Conservation (phyloP, 2,113 vertebrate genomes). For the Dasyurus viverrinus region DNA sequence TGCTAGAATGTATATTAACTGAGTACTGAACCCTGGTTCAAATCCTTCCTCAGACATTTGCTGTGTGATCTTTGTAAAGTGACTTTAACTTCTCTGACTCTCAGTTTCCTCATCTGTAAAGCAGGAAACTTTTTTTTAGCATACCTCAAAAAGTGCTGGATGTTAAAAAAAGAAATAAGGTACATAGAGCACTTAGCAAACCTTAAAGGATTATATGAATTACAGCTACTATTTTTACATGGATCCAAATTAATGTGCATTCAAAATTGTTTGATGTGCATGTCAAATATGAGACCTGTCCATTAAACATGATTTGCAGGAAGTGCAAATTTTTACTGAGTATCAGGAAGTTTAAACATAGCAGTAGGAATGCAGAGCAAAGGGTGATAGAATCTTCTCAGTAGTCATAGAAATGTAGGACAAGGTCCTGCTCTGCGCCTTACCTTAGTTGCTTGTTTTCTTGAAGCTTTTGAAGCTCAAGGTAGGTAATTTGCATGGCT, state of each 20-base stretch:
- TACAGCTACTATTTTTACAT: not conserved
- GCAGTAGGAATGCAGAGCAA: not conserved
- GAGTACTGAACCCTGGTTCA: not conserved
- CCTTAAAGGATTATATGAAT: not conserved
- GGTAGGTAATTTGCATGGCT: too few species aligned
- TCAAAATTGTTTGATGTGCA: not conserved
- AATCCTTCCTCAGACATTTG: not conserved
- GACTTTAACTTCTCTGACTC: not conserved
- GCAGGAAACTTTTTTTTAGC: not conserved
- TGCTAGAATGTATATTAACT: not conserved
- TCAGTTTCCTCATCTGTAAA: not conserved
- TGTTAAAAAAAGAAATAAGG: not conserved
- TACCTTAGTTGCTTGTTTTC: not conserved
- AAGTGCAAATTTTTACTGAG: not conserved
- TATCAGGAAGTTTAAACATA: not conserved
- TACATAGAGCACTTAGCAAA: not conserved
- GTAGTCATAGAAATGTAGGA: not conserved
- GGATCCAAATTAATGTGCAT: not conserved
- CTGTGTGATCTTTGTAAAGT: not conserved
- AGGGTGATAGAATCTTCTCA: not conserved
- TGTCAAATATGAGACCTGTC: not conserved
- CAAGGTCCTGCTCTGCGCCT: not conserved
- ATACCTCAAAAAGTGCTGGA: not conserved
- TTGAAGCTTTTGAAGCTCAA: too few species aligned
- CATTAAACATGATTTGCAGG: not conserved